These are phyloP conservation scores for Proterorhinus semilunaris DNA, from an alignment of 2,113 vertebrate genomes.

Conservation along the genomic window DNA sequence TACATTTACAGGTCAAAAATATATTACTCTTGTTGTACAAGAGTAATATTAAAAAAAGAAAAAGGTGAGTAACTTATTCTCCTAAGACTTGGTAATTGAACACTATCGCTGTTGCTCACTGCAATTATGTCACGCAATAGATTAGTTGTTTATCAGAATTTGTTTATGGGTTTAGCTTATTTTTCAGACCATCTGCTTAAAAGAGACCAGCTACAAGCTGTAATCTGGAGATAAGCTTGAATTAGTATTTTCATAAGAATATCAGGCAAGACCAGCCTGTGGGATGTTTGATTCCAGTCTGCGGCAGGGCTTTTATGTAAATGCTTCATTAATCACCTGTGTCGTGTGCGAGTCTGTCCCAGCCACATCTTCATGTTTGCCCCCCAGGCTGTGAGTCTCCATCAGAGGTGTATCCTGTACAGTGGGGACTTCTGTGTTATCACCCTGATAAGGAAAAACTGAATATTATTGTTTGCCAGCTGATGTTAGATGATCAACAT, in stretches of 20 bases:
- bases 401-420: conserved; percentile 49
- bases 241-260: not conserved
- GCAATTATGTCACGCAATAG: not conserved
- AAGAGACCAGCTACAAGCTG: conserved; percentile 34
- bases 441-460: conserved; percentile 58
- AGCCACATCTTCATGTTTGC: conserved; percentile 53
- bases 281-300: conserved; percentile 4
- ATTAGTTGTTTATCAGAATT: not conserved
- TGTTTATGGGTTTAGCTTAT: conserved; percentile 24
- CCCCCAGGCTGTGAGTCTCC: conserved; percentile 45
- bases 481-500: not conserved
- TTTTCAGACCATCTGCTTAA: conserved; percentile 19
- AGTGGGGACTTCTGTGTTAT: conserved; percentile 38
- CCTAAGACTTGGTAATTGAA: not conserved
- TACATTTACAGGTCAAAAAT: not conserved
- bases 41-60: too few relatives aligned
- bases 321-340: conserved; percentile 68
- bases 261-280: conserved; percentile 1
- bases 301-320: not conserved
- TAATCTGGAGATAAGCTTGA: conserved; percentile 41
- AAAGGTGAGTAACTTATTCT: too few relatives aligned
- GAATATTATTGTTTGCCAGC: conserved; percentile 3
- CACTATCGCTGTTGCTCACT: not conserved
- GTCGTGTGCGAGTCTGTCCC: conserved; percentile 44
- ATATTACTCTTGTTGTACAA: too few relatives aligned